Base-by-base conservation (phyloP, 1,140 invertebrate species). In the Drosophila albomicans region DNA sequence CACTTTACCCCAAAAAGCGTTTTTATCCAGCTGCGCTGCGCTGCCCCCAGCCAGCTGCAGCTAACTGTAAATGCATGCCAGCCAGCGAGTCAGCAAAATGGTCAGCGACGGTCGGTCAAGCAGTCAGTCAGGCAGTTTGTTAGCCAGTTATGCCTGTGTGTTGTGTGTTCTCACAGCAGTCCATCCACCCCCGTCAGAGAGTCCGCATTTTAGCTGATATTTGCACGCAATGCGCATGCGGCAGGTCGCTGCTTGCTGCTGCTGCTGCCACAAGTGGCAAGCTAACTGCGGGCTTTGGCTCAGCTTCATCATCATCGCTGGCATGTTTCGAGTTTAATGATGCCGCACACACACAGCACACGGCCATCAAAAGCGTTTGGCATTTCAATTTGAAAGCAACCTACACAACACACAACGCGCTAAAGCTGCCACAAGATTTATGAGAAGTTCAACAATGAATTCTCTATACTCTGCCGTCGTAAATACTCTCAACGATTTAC, bases 61-160 rank as follows among this genome's bases (percentile, higher is more conserved):
- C 45, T 87, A 87, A 87, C 84, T 87, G 84, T 87, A 88, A 87
- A 87, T 68, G 69, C 79, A 88, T 87, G 84, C 84, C 84, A 66
- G 46, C 43, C 20, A 25, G 20, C 20, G 20, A 25, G 20, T 25
- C 20, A 25, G 20, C 20, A 25, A 48, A 32, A 13, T 38, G 65
- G 71, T 61, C 65, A 49, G 48, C 20, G 68, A 43, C 80, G 59
- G 28, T 67, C 82, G 76, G 67, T 71, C 71, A 61, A 16, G 62
- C 79, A 75, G 72, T 66, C 75, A 79, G 41, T 57, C 67, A 16
- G 13, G 3, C 30, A 35, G 28, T 11, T 10, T n/a, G 32, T 25
- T 48, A 30, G 63, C 56, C 70, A 73, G 54, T 67, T 41, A 25
- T 57, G 20, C 20, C 20, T 25, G 20, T 25, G 20, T 25, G 20